Evolutionary conservation across 1,140 invertebrate species (phyloP).

Genomic region (Planococcus citri): DNA sequence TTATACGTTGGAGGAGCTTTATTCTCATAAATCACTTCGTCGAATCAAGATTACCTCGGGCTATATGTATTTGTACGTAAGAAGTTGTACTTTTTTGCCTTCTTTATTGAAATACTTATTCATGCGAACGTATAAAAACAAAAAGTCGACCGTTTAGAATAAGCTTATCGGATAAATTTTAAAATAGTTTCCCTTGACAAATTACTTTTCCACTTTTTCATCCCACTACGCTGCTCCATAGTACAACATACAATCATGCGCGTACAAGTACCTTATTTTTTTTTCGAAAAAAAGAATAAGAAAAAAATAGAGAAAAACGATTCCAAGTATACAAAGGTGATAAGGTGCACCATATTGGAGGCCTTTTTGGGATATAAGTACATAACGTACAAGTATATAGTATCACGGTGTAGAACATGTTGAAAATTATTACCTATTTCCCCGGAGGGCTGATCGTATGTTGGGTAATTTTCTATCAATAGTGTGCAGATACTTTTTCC

Average conservation of each 20-base stretch:
- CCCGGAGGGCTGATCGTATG: neutral
- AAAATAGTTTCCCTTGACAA: neutral
- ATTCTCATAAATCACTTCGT: neutral
- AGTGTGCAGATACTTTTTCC: neutral
- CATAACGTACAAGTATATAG: too few relatives aligned
- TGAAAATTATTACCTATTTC: slow-evolving; percentile 8
- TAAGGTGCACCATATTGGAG: too few relatives aligned
- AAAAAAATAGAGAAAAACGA: too few relatives aligned
- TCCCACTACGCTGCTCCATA: too few relatives aligned
- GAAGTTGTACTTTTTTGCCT: neutral
- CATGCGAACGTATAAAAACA: neutral
- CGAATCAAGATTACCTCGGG: neutral
- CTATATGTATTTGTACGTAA: neutral
- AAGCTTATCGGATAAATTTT: slow-evolving; percentile 7
- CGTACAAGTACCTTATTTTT: too few relatives aligned
- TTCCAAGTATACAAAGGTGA: too few relatives aligned
- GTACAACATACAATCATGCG: too few relatives aligned
- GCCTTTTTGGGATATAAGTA: too few relatives aligned
- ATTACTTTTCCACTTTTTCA: neutral
- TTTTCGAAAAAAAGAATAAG: too few relatives aligned
- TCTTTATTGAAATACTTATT: slow-evolving; percentile 1
- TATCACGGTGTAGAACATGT: neutral
- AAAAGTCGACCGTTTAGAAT: neutral
- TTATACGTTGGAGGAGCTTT: too few relatives aligned
- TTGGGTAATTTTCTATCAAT: neutral